These are phyloP conservation scores for Potamarius usumacintae DNA, from an alignment of 2,113 vertebrate species.

Conservation along the genomic window DNA sequence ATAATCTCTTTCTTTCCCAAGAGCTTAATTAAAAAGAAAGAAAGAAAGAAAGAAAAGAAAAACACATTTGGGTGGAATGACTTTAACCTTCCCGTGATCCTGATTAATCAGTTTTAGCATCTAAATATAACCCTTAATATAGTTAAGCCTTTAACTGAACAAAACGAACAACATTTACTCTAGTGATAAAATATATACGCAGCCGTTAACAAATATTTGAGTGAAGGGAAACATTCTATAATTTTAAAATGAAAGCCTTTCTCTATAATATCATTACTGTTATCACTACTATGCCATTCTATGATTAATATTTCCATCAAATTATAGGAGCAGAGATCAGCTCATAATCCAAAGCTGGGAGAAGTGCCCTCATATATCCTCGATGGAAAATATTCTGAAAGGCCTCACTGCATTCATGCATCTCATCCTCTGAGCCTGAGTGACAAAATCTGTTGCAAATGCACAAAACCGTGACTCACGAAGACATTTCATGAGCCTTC, in stretches of 20 bases:
- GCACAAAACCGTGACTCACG: constrained; percentile 32
- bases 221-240: background rate
- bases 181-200: background rate
- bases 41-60: too few relatives aligned
- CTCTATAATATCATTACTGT: background rate
- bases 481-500: background rate
- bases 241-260: background rate
- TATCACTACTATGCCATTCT: background rate
- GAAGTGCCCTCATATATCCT: constrained; percentile 3
- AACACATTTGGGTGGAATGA: background rate
- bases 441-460: constrained; percentile 31
- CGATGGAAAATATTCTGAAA: constrained; percentile 9
- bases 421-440: constrained; percentile 14
- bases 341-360: constrained; percentile 12
- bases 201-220: background rate
- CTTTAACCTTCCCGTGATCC: background rate
- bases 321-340: background rate
- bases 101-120: background rate
- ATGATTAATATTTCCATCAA: background rate
- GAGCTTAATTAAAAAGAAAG: background rate
- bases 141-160: background rate
- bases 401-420: background rate
- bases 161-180: background rate
- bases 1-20: constrained; percentile 1
- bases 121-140: background rate